phyloP scores from a whole-genome alignment of 1,140 invertebrate genomes.

The Babylonia areolata region DNA sequence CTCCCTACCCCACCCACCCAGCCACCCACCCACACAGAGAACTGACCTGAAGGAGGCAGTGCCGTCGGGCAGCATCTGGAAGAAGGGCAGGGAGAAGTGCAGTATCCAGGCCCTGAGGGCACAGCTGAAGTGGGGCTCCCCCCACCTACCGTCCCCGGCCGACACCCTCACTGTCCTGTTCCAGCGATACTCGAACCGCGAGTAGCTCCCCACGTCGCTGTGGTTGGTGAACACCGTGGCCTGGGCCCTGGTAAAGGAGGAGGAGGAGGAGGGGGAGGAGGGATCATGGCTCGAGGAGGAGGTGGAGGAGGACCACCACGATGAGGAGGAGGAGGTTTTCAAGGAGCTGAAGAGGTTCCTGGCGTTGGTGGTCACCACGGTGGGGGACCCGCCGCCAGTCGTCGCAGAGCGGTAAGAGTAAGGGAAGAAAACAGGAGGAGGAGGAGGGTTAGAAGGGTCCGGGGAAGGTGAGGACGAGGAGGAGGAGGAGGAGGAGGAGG shows the following conservation, averaged over 20 bases:
- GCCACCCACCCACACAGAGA: not conserved
- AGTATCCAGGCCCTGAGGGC: constrained; percentile 50
- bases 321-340: constrained; percentile 25
- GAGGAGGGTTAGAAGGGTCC: not conserved
- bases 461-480: not conserved
- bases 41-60: constrained; percentile 58
- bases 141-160: constrained; percentile 54
- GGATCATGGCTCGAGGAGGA: not conserved
- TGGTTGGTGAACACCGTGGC: constrained; percentile 40
- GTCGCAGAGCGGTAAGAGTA: constrained; percentile 38
- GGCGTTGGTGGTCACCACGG: constrained; percentile 46
- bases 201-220: constrained; percentile 36
- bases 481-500: constrained; percentile 33
- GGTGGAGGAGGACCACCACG: too few relatives aligned
- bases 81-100: constrained; percentile 59
- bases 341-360: constrained; percentile 35
- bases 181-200: constrained; percentile 22
- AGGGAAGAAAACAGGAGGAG: constrained; percentile 37
- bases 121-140: constrained; percentile 55
- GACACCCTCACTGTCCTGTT: constrained; percentile 42
- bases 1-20: not conserved
- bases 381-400: constrained; percentile 10
- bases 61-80: constrained; percentile 37
- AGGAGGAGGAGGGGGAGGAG: not conserved
- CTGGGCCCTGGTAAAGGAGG: not conserved